Conservation (phyloP, 2,113 vertebrate genomes). For the Hiodon tergisus region DNA sequence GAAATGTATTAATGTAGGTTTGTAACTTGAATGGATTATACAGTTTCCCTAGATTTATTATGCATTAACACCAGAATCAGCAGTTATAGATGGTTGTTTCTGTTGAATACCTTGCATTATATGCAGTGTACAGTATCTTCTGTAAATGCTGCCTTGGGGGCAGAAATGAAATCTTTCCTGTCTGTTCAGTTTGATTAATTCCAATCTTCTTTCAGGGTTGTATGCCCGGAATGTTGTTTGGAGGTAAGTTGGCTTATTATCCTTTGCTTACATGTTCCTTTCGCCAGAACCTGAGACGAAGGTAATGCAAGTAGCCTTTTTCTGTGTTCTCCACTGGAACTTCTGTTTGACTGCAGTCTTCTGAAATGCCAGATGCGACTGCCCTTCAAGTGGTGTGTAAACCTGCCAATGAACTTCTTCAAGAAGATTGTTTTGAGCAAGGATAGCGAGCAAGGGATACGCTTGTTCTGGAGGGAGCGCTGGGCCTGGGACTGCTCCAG, state of each 20-base stretch:
- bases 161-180: no score
- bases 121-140: no score
- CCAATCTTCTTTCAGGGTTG: slow-evolving; percentile 25
- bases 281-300: neutral
- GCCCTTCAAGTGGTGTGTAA: slow-evolving; percentile 41
- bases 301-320: neutral
- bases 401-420: slow-evolving; percentile 44
- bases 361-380: slow-evolving; percentile 33
- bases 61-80: no score
- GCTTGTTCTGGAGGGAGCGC: slow-evolving; percentile 41
- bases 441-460: slow-evolving; percentile 28
- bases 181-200: no score
- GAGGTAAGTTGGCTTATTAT: slow-evolving; percentile 28
- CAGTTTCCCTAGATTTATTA: no score
- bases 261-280: neutral
- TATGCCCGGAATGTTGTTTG: slow-evolving; percentile 42
- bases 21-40: no score
- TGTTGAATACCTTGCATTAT: no score
- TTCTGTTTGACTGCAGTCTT: neutral
- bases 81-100: no score
- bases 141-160: no score
- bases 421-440: slow-evolving; percentile 39
- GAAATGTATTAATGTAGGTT: no score
- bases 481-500: slow-evolving; percentile 40
- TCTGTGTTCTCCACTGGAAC: neutral